phyloP scores from a whole-genome alignment of 2,797 vertebrate genomes.

The Helicolenus hilgendorfi region DNA sequence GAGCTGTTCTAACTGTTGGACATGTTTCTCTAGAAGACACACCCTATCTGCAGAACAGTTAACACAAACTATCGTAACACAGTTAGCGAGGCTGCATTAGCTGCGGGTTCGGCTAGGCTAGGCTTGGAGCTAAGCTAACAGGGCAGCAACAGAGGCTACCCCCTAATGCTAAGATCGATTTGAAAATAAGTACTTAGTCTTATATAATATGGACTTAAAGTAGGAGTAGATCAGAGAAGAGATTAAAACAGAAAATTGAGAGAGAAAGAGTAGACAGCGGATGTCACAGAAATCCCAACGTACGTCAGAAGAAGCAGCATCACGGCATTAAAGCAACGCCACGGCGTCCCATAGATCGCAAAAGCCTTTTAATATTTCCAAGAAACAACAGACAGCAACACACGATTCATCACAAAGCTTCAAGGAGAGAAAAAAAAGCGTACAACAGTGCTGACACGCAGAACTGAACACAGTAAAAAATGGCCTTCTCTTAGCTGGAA shows the following conservation, averaged over 20 bases:
- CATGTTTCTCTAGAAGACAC: not conserved
- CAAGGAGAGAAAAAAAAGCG: constrained; percentile 28
- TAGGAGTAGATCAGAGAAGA: not conserved
- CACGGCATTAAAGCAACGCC: not conserved
- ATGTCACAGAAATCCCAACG: not conserved
- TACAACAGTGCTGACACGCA: constrained; percentile 86
- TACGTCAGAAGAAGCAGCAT: not conserved
- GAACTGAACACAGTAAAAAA: constrained; percentile 85
- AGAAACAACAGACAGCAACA: constrained; percentile 51
- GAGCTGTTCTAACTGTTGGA: not conserved
- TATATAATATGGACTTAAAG: not conserved
- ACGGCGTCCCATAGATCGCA: not conserved
- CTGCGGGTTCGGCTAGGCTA: not conserved
- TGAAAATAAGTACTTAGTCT: not conserved
- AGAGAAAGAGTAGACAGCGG: not conserved
- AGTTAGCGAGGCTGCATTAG: not conserved
- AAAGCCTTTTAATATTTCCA: constrained; percentile 28
- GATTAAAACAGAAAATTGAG: not conserved
- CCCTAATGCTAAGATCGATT: not conserved
- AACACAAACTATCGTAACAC: not conserved
- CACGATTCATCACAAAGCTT: constrained; percentile 73
- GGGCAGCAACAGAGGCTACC: not conserved
- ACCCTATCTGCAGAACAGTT: not conserved
- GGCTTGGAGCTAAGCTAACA: not conserved
- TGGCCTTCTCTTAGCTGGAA: constrained; percentile 75